Conservation (phyloP, 2,797 vertebrate species). For the Microcaecilia unicolor region DNA sequence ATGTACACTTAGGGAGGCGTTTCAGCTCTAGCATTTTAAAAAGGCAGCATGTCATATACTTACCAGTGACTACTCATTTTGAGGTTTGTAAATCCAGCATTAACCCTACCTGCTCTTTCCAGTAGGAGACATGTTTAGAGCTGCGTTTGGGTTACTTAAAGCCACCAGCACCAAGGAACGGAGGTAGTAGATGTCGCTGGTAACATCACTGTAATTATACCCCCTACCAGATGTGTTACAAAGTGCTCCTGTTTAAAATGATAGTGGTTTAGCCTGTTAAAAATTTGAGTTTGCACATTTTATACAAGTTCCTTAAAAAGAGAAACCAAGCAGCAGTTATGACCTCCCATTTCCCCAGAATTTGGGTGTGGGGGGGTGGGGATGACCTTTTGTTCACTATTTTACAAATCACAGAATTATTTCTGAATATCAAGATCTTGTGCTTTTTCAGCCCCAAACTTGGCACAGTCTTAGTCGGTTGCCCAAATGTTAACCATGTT, state of each 20-base stretch:
- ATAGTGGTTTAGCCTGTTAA: slow-evolving; percentile 7
- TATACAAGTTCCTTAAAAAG: slow-evolving; percentile 32
- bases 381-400: slow-evolving; percentile 46
- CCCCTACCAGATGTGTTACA: neutral
- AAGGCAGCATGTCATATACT: slow-evolving; percentile 55
- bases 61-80: slow-evolving; percentile 25
- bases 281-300: slow-evolving; percentile 44
- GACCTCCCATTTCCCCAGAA: slow-evolving; percentile 53
- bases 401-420: slow-evolving; percentile 37
- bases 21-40: slow-evolving; percentile 53
- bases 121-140: neutral
- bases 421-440: slow-evolving; percentile 35
- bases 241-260: neutral
- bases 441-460: slow-evolving; percentile 41
- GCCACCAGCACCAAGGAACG: slow-evolving; percentile 5
- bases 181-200: neutral
- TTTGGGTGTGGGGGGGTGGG: slow-evolving; percentile 53
- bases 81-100: slow-evolving; percentile 8
- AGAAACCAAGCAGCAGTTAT: slow-evolving; percentile 39
- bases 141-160: neutral
- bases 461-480: slow-evolving; percentile 53
- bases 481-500: too few relatives aligned
- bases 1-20: slow-evolving; percentile 44
- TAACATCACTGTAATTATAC: neutral
- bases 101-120: neutral